Base-by-base conservation (phyloP, 2,888 invertebrate genomes). In the Philereme vetulata region DNA sequence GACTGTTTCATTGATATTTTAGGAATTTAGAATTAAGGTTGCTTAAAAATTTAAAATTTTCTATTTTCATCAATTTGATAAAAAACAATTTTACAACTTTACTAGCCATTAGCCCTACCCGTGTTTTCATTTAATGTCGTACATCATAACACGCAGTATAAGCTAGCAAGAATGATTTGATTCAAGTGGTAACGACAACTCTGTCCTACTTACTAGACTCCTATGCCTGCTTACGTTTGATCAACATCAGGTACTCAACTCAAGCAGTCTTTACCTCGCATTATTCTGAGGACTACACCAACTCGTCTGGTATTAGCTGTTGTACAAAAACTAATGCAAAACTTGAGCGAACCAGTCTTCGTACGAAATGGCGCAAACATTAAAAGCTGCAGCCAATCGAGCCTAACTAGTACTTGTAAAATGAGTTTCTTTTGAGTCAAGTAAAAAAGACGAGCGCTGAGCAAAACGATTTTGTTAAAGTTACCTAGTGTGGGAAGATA, bases 321-420 rank as follows among this genome's bases (percentile, higher is more conserved):
- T 48, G 32, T 42, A 61, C 54, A 70, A 75, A 72, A 65, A 61
- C 56, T 51, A 54, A 61, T 11, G 59, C 60, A 47, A 55, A 63
- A 65, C 66, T 56, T 60, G 66, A 56, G 48, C 51, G 40, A 46
- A 53, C 68, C 50, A 10, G 64, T 46, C 46, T 45, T 45, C 21
- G n/a, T 52, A 34, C 44, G 9, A 60, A 60, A 56, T 44, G 38
- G 51, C 6, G 48, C 51, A 47, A 51, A 60, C 60, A 60, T 55
- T 51, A 60, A 60, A 59, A 44, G 33, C 42, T 4, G 4, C 38
- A 34, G 7, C 59, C 50, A 51, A 61, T 56, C 34, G 49, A 45
- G 32, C 43, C 8, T 36, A 44, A 34, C 36, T 50, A 40, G 50
- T 47, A 40, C 32, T 47, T 54, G 51, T 40, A 2, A 35, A 49